Evolutionary conservation across 2,888 invertebrate species (phyloP), one percentile per base, ranked within the genome.

Genomic region (Aelia acuminata): DNA sequence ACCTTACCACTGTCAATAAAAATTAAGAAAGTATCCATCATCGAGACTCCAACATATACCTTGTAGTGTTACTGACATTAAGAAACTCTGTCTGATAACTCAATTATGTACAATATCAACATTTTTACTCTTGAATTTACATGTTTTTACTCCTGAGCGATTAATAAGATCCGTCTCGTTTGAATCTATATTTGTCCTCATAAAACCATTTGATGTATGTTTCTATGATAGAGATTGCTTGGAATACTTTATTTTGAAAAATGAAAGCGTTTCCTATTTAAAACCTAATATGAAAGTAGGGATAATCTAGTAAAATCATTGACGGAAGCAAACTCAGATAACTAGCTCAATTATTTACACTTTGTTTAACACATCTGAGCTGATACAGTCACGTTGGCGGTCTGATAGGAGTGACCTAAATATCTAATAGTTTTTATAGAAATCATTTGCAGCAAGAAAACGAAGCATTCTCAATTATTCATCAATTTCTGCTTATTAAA

Each of bases 331-430:
- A 70, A 70, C 63, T 35, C 5, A 35, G 63, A 70, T 70, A 70
- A 35, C 18, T 70, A 35, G 18, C 10, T 70, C 63, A 70, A 70
- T 70, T 70, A 70, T 70, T 70, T 31, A 70, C 63, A 35, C 31
- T 70, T 70, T 31, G 20, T 70, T 35, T 5, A 35, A 70, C 63
- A 70, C 31, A 70, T 70, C 18, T 5, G 15, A 57, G 57, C 57
- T 57, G 57, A 57, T 57, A 57, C 63, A 70, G 63, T 35, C 63
- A 70, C 63, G 63, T 70, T 70, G 57, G 57, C 11, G 57, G 11
- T 22, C 15, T 57, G 63, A 70, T 70, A 70, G 18, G 31, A 35
- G 4, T 70, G 63, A 70, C 63, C 63, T 70, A 70, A 70, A 70
- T 70, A 70, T 70, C 63, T 2, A 70, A 20, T 35, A 15, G 63